These are phyloP conservation scores for Laothoe populi DNA, from an alignment of 2,888 invertebrate genomes.

Conservation along the genomic window DNA sequence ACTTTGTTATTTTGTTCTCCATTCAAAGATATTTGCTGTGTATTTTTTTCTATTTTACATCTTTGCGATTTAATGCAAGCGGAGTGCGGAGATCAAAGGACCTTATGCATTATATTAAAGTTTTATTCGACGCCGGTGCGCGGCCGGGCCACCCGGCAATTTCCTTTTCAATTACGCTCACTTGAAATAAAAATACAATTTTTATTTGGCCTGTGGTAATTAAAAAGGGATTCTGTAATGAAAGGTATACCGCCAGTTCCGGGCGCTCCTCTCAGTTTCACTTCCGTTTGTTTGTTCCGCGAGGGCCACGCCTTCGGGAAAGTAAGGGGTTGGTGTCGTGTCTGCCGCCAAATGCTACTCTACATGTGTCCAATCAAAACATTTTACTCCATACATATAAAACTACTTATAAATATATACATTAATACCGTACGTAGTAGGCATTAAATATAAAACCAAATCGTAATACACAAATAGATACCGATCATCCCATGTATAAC, in stretches of 20 bases:
- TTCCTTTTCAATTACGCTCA: conserved; percentile 84
- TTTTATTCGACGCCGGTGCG: conserved; percentile 76
- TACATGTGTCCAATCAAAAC: conserved; percentile 48
- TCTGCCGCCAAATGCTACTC: conserved; percentile 50
- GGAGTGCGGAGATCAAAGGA: conserved; percentile 81
- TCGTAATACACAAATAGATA: no score
- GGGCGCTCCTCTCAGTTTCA: conserved; percentile 82
- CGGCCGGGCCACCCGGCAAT: conserved; percentile 73
- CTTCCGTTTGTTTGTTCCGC: conserved; percentile 81
- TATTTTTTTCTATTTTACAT: conserved; percentile 38
- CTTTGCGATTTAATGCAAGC: conserved; percentile 74
- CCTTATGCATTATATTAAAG: conserved; percentile 83
- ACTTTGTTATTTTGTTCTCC: conserved; percentile 29
- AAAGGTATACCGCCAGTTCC: conserved; percentile 83
- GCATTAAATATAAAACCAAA: no score
- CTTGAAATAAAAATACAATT: conserved; percentile 84
- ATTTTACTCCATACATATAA: conserved; percentile 31
- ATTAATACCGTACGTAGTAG: no score
- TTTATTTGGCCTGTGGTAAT: conserved; percentile 82
- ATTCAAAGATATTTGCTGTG: conserved; percentile 26
- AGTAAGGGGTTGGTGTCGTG: conserved; percentile 71
- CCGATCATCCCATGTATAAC: no score
- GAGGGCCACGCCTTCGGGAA: conserved; percentile 73
- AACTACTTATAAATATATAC: background rate
- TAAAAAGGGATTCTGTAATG: conserved; percentile 85